These are phyloP conservation scores for Manis javanica DNA, from an alignment of 2,797 vertebrate species.

Conservation along the genomic window DNA sequence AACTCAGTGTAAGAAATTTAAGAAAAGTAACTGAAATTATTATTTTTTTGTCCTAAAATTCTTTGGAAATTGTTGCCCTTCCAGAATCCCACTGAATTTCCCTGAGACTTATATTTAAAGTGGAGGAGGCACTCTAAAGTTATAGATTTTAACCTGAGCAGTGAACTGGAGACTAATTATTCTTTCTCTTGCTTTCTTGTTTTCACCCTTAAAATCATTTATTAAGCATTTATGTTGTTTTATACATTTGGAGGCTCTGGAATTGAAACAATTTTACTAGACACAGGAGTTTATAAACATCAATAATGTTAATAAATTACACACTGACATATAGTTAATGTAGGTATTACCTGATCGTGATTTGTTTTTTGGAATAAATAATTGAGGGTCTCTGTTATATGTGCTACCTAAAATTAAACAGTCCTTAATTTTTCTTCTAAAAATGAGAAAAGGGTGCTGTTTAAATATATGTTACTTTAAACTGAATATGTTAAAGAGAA, in stretches of 20 bases:
- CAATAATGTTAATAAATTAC: background rate
- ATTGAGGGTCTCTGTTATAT: background rate
- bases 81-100: background rate
- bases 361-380: slow-evolving; percentile 29
- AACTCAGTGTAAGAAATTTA: slow-evolving; percentile 14
- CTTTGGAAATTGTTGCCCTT: background rate
- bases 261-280: background rate
- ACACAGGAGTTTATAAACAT: slow-evolving; percentile 4
- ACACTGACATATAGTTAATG: background rate
- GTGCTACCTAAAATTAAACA: background rate
- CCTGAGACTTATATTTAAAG: background rate
- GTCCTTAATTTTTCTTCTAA: background rate
- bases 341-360: background rate
- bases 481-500: background rate
- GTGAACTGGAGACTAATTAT: background rate
- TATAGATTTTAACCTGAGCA: background rate
- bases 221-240: background rate
- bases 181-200: background rate
- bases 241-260: background rate
- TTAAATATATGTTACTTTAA: background rate
- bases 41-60: background rate
- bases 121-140: background rate
- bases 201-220: slow-evolving; percentile 31
- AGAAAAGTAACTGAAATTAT: background rate
- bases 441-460: background rate